Conservation (phyloP, 2,888 invertebrate species). For the Amitus sp. region DNA sequence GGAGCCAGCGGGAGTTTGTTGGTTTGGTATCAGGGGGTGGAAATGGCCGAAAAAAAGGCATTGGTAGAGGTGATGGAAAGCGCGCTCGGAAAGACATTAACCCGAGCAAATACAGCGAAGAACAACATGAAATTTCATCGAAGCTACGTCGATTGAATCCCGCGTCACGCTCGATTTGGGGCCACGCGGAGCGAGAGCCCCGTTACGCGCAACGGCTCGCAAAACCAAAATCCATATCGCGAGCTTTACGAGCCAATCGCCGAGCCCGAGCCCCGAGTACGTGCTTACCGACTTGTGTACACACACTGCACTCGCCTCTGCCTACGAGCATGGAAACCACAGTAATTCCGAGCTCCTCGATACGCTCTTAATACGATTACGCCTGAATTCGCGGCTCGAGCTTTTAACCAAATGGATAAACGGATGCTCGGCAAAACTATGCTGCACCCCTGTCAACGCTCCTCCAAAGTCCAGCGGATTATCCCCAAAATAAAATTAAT, state of each 20-base stretch:
- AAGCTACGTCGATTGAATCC: slow-evolving; percentile 38
- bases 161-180: slow-evolving; percentile 38
- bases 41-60: too few species aligned
- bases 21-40: slow-evolving; percentile 21
- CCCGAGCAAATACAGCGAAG: too few species aligned
- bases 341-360: slow-evolving; percentile 46
- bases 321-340: slow-evolving; percentile 43
- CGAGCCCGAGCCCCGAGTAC: slow-evolving; percentile 31
- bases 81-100: too few species aligned
- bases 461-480: slow-evolving; percentile 23
- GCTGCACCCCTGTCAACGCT: slow-evolving; percentile 28
- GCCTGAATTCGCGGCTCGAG: slow-evolving; percentile 47
- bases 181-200: slow-evolving; percentile 36
- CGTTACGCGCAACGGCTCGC: slow-evolving; percentile 43
- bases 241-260: slow-evolving; percentile 46
- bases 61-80: too few species aligned
- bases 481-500: not conserved
- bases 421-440: slow-evolving; percentile 43
- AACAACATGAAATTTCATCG: not conserved
- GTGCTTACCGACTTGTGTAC: slow-evolving; percentile 39
- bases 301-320: slow-evolving; percentile 36
- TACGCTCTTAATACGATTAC: slow-evolving; percentile 54
- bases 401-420: slow-evolving; percentile 56
- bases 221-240: slow-evolving; percentile 48
- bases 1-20: slow-evolving; percentile 14